Conservation (phyloP, 2,113 vertebrate genomes). For the Hypomesus transpacificus region DNA sequence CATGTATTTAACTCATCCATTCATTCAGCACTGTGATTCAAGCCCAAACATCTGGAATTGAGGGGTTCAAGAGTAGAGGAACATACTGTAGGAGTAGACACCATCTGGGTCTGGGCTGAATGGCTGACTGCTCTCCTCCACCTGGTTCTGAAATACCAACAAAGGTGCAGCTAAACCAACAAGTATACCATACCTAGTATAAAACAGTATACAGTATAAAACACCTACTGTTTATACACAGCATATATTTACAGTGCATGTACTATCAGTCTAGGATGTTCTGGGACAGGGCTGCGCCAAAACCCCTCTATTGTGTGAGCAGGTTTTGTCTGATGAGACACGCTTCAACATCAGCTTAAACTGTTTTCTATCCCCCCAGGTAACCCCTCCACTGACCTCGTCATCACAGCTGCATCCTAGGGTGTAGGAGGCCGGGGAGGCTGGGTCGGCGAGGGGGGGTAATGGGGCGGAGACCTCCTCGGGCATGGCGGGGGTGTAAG, state of each 20-base stretch:
- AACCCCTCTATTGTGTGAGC: too few relatives aligned
- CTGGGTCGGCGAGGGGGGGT: conserved; percentile 64
- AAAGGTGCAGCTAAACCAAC: conserved; percentile 12
- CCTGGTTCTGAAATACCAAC: conserved; percentile 79
- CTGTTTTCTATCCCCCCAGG: too few relatives aligned
- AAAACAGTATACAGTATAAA: too few relatives aligned
- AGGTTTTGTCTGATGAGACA: not conserved
- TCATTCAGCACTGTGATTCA: too few relatives aligned
- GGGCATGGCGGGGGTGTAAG: conserved; percentile 77
- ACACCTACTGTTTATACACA: too few relatives aligned
- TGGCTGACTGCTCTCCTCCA: conserved; percentile 79
- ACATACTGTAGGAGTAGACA: conserved; percentile 48
- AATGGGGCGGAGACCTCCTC: conserved; percentile 78
- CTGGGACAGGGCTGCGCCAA: too few relatives aligned
- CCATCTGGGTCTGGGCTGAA: conserved; percentile 75
- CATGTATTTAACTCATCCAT: too few relatives aligned
- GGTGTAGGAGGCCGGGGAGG: conserved; percentile 67
- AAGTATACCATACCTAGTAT: not conserved
- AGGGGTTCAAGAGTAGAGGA: too few relatives aligned
- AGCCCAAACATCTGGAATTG: too few relatives aligned
- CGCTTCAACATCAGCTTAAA: not conserved
- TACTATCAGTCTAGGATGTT: too few relatives aligned
- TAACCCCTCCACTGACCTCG: conserved; percentile 69
- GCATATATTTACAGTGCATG: too few relatives aligned
- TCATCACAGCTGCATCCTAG: conserved; percentile 91